A percentile compares a stretch with the other conserved stretches of the same genome.
phyloP scores from a whole-genome alignment of 92 coral and sea anemone genomes.

The Plumapathes pennacea region DNA sequence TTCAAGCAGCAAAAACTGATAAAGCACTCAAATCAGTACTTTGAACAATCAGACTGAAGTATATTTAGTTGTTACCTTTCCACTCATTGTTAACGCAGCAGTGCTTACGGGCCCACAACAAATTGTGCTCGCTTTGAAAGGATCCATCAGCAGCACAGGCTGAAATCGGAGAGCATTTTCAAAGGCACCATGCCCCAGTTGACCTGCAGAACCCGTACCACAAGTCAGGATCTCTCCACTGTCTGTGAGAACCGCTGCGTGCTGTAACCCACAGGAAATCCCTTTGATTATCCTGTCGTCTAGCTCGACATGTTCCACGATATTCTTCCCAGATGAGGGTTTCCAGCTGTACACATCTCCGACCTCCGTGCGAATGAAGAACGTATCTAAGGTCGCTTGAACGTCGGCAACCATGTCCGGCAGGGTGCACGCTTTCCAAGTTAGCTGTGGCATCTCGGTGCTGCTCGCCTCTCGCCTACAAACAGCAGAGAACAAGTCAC shows the following conservation, averaged over 20 bases:
- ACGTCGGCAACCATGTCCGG: constrained; percentile 33
- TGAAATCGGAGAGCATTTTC: constrained; percentile 30
- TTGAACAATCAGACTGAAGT: no score
- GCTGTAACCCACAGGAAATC: constrained; percentile 61
- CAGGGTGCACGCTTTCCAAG: no score
- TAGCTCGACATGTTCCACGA: constrained; percentile 44
- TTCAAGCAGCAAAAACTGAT: no score
- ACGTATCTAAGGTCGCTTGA: constrained; percentile 38
- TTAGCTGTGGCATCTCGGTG: no score
- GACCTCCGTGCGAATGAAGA: constrained; percentile 50
- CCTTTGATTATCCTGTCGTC: constrained; percentile 53
- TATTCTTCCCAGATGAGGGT: constrained; percentile 22
- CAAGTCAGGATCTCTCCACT: constrained; percentile 44
- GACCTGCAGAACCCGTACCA: constrained; percentile 51
- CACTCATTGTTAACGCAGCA: constrained; percentile 30
- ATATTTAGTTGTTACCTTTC: no score
- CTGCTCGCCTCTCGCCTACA: no score
- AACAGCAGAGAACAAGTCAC: no score
- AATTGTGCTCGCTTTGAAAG: constrained; percentile 24
- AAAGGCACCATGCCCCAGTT: constrained; percentile 56
- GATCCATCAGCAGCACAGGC: constrained; percentile 34
- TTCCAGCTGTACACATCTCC: constrained; percentile 69
- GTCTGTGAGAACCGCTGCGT: constrained; percentile 54
- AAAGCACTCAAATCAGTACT: no score
- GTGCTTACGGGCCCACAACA: constrained; percentile 67